Conservation (phyloP, 2,888 invertebrate genomes). For the Morpho achilles region DNA sequence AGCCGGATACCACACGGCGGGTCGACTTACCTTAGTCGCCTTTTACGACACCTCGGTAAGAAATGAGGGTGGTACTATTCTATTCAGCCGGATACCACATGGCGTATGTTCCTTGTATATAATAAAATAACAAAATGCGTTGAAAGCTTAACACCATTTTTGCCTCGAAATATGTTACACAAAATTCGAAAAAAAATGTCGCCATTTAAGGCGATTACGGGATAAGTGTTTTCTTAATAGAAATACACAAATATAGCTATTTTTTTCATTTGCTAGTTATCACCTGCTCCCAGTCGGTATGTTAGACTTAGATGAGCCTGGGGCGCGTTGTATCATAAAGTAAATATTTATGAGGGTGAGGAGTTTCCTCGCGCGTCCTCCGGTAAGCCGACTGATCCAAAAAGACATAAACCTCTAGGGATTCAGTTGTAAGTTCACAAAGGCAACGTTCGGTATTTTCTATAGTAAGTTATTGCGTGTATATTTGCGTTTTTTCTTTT, state of each 20-base stretch:
- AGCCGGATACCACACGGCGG: too few species aligned
- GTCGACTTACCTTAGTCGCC: too few species aligned
- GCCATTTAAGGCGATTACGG: conserved; percentile 19
- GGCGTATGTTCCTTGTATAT: too few species aligned
- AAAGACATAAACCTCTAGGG: conserved; percentile 75
- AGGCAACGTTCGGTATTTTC: conserved; percentile 57
- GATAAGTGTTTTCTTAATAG: conserved; percentile 30
- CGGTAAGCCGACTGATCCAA: conserved; percentile 72
- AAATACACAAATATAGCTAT: conserved; percentile 40
- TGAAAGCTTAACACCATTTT: too few species aligned
- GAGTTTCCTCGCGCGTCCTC: conserved; percentile 64
- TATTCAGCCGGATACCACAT: too few species aligned
- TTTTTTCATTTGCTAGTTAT: conserved; percentile 60
- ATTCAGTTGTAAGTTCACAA: conserved; percentile 73
- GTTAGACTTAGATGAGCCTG: conserved; percentile 59
- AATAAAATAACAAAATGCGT: too few species aligned
- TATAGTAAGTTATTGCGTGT: conserved; percentile 35
- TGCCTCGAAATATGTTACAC: background rate
- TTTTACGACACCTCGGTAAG: too few species aligned
- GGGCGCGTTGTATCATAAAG: conserved; percentile 74
- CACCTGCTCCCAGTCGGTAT: conserved; percentile 62
- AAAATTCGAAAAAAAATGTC: background rate
- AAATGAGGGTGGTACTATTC: too few species aligned
- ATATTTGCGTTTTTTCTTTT: conserved; percentile 28
- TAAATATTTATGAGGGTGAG: conserved; percentile 77